Evolutionary conservation across 92 coral and sea anemone genomes (phyloP).

Genomic region (Parazoanthus atlanticus): DNA sequence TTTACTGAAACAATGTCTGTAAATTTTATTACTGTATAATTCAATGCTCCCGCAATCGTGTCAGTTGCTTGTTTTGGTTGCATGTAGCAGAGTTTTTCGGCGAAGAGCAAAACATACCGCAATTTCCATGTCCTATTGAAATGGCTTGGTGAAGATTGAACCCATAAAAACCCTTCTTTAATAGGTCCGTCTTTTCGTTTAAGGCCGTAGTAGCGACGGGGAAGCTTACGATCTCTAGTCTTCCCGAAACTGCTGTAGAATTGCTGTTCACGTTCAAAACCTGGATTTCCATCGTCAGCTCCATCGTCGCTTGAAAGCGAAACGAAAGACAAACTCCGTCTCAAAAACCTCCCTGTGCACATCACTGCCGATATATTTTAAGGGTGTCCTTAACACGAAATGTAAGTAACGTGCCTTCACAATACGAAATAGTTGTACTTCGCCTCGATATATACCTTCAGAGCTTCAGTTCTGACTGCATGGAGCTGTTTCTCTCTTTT

Average conservation of each 20-base stretch:
- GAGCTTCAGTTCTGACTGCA: background rate
- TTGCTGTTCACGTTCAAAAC: slow-evolving; percentile 4
- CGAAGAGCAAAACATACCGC: slow-evolving; percentile 27
- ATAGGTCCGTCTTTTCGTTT: slow-evolving; percentile 30
- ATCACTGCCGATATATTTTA: background rate
- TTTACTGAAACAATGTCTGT: slow-evolving; percentile 38
- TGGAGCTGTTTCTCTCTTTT: background rate
- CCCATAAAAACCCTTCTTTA: slow-evolving; percentile 32
- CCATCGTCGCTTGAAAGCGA: slow-evolving; percentile 15
- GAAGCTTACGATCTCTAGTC: slow-evolving; percentile 17
- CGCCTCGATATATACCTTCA: background rate
- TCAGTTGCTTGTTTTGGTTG: slow-evolving; percentile 19
- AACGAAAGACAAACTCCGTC: slow-evolving; percentile 15
- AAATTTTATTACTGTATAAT: slow-evolving; percentile 32
- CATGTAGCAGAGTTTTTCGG: slow-evolving; percentile 29
- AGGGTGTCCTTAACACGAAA: background rate
- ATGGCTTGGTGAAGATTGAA: slow-evolving; percentile 15
- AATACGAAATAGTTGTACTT: background rate
- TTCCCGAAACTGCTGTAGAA: slow-evolving; percentile 34
- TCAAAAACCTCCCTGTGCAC: background rate
- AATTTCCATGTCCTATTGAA: slow-evolving; percentile 34
- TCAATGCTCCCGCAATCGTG: background rate
- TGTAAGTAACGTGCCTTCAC: background rate
- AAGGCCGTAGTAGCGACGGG: slow-evolving; percentile 38
- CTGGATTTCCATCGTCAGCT: background rate